Evolutionary conservation across 37 sponge, comb jelly and placozoan genomes (phyloP), one percentile per base, ranked within the genome.

Genomic region (Lycopodina hypogea): DNA sequence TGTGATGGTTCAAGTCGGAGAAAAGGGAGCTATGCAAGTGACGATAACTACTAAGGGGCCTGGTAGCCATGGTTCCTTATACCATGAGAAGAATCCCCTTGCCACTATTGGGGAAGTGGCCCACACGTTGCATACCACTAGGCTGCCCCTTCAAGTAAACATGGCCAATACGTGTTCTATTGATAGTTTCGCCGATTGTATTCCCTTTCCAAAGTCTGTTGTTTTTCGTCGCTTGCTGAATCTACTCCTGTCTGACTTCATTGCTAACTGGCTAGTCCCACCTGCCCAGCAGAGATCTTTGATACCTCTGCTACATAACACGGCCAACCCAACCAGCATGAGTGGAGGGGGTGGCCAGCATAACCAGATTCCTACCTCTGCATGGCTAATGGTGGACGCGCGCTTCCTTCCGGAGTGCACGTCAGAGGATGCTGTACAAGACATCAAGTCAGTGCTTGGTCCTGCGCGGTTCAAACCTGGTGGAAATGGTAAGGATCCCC

Each of bases 351-450:
- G 92, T 3, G 82, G 84, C 26, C 71, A 84, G 38, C 55, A 40
- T 34, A 94, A 94, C 51, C 94, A 94, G 83, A 90, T 94, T 24
- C 91, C 91, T 0, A 59, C 90, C 53, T 62, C 60, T 1, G 85
- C 85, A 22, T 87, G 68, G 53, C 69, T 94, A 15, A 81, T 56
- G 18, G 75, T 94, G 0, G 84, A 94, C 52, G 59, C 81, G 22
- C 76, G 94, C 14, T 58, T 85, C 22, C 88, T 90, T 19, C 94
- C 94, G 14, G 94, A 87, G 2, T 76, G 82, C 12, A 90, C 87
- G 3, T 22, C 45, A 22, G 94, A 81, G 2, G 88, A 90, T 32
- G 63, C 83, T 7, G 37, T 79, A 0, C 71, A 80, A 22, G 94
- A 94, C 22, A 51, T 94, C 18, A 78, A 81, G 68, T 12, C 17